phyloP scores from a whole-genome alignment of 2,888 invertebrate genomes.

The Cordilura impudica region DNA sequence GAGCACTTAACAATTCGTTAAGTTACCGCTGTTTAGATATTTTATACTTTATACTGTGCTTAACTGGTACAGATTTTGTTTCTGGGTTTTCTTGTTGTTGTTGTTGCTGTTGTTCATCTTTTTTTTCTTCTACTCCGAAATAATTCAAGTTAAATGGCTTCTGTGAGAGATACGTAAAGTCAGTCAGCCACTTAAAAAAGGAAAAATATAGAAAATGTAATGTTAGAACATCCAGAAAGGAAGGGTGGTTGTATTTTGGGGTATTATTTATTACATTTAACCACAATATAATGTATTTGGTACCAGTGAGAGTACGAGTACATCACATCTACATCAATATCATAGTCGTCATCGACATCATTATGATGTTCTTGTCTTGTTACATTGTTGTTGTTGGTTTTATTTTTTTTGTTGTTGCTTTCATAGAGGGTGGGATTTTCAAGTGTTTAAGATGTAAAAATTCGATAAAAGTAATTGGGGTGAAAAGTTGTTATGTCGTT shows the following conservation, averaged over 20 bases:
- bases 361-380: neutral
- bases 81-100: too few relatives aligned
- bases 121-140: neutral
- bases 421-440: slow-evolving; percentile 51
- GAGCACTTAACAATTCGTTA: slow-evolving; percentile 73
- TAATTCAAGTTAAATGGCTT: slow-evolving; percentile 29
- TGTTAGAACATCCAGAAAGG: neutral
- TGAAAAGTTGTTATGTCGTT: slow-evolving; percentile 69
- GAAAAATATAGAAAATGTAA: slow-evolving; percentile 5
- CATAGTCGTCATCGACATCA: neutral
- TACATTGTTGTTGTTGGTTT: neutral
- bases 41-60: slow-evolving; percentile 35
- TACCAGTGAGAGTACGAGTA: slow-evolving; percentile 1
- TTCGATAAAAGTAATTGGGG: slow-evolving; percentile 77
- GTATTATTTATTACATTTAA: slow-evolving; percentile 54
- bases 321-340: slow-evolving; percentile 4
- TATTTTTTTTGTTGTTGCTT: slow-evolving; percentile 12
- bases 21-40: slow-evolving; percentile 61
- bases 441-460: slow-evolving; percentile 62
- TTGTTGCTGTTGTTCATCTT: neutral
- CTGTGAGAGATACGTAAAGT: slow-evolving; percentile 38
- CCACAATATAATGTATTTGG: slow-evolving; percentile 35
- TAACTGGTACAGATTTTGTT: slow-evolving; percentile 34
- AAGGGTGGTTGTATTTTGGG: slow-evolving; percentile 18
- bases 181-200: slow-evolving; percentile 48